These are phyloP conservation scores for Kryphioiulus occultus DNA, from an alignment of 2,888 invertebrate species.

Conservation along the genomic window DNA sequence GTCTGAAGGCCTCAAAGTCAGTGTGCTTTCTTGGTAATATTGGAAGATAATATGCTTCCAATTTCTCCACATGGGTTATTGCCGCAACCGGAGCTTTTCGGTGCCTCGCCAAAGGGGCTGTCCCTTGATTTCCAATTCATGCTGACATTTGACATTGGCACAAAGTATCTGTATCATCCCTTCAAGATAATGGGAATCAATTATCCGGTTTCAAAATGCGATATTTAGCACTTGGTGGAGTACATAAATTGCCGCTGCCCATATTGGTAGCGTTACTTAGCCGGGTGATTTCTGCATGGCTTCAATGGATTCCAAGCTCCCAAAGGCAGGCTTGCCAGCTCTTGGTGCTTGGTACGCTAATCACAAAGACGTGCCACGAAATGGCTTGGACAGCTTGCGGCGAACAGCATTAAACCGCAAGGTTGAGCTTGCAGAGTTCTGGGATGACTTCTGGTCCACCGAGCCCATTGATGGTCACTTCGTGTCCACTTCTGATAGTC, in stretches of 20 bases:
- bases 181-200: neutral
- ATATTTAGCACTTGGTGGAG: neutral
- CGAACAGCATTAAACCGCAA: neutral
- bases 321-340: neutral
- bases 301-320: neutral
- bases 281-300: neutral
- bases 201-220: neutral
- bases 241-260: neutral
- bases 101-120: neutral
- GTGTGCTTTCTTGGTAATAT: neutral
- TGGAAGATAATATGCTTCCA: neutral
- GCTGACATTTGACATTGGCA: conserved; percentile 9
- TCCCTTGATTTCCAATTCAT: neutral
- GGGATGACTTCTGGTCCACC: neutral
- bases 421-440: neutral
- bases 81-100: neutral
- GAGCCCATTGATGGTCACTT: neutral
- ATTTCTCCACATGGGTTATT: neutral
- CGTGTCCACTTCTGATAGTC: neutral
- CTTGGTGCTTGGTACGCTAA: neutral
- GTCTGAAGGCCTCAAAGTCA: no score
- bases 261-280: neutral
- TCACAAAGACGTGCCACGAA: neutral
- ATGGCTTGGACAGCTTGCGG: neutral
- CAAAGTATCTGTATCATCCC: neutral